These are phyloP conservation scores for Lepisosteus oculatus DNA, from an alignment of 2,113 vertebrate genomes.

Conservation along the genomic window DNA sequence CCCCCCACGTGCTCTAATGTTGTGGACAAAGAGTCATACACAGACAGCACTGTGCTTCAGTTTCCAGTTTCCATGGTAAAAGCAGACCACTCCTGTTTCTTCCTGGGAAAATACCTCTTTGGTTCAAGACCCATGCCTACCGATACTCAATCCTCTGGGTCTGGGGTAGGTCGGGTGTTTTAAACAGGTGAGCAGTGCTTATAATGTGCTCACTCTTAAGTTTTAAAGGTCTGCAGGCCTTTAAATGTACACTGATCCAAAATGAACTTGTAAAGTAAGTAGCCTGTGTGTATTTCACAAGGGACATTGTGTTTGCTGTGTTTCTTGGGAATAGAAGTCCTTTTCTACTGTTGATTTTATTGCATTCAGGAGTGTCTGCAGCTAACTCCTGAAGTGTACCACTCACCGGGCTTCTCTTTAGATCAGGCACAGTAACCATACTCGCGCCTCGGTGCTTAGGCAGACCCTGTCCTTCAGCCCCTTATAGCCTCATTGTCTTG, in stretches of 20 bases:
- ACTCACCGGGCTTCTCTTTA: neutral
- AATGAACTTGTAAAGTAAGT: constrained; percentile 7
- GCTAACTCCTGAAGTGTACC: neutral
- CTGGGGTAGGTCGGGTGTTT: too few relatives aligned
- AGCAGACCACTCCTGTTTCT: too few relatives aligned
- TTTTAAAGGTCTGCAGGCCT: neutral
- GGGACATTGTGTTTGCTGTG: neutral
- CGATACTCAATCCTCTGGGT: too few relatives aligned
- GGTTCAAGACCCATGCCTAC: too few relatives aligned
- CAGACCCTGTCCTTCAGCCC: neutral
- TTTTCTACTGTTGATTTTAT: neutral
- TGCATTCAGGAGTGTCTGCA: neutral
- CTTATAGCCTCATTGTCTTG: neutral
- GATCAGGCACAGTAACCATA: too few relatives aligned
- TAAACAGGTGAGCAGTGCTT: too few relatives aligned
- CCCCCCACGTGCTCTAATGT: too few relatives aligned
- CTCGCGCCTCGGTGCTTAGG: neutral
- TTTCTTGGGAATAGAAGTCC: neutral
- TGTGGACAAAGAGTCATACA: too few relatives aligned
- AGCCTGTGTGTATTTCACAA: neutral
- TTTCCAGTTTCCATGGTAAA: too few relatives aligned
- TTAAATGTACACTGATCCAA: neutral
- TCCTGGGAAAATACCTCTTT: too few relatives aligned
- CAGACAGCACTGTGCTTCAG: too few relatives aligned
- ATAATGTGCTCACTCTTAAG: too few relatives aligned